Evolutionary conservation across 2,888 invertebrate genomes (phyloP).

Genomic region (Lobophora halterata): DNA sequence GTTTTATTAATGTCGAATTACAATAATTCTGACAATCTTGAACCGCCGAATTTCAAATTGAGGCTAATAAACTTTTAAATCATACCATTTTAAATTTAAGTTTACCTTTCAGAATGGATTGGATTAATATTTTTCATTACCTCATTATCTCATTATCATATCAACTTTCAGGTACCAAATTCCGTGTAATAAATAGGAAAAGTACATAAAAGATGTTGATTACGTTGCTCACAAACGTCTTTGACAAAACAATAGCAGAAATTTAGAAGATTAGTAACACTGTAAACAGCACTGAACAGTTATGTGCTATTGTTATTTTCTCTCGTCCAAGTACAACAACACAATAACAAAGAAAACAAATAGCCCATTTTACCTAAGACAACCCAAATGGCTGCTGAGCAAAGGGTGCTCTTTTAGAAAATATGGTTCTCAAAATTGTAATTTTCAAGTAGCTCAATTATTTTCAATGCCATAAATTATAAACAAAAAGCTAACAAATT

Average conservation of each 20-base stretch:
- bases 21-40: slow-evolving; percentile 26
- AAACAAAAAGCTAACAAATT: slow-evolving; percentile 10
- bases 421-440: too few relatives aligned
- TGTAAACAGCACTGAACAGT: slow-evolving; percentile 17
- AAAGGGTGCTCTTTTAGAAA: too few relatives aligned
- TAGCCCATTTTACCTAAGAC: too few relatives aligned
- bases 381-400: too few relatives aligned
- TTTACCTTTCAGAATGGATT: not conserved
- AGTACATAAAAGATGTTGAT: not conserved
- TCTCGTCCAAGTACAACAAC: slow-evolving; percentile 12
- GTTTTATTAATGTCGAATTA: slow-evolving; percentile 26
- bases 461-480: slow-evolving; percentile 6
- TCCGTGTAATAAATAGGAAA: not conserved
- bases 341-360: slow-evolving; percentile 6
- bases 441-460: slow-evolving; percentile 9
- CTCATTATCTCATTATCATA: too few relatives aligned
- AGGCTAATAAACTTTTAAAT: slow-evolving; percentile 9
- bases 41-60: slow-evolving; percentile 13
- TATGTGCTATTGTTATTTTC: slow-evolving; percentile 21
- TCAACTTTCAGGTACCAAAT: too few relatives aligned
- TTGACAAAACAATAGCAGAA: slow-evolving; percentile 16
- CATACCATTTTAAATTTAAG: slow-evolving; percentile 1
- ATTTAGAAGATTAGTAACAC: slow-evolving; percentile 15
- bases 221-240: too few relatives aligned
- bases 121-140: not conserved